These are phyloP conservation scores for Hetaerina americana DNA, from an alignment of 1,140 invertebrate genomes.

Conservation along the genomic window DNA sequence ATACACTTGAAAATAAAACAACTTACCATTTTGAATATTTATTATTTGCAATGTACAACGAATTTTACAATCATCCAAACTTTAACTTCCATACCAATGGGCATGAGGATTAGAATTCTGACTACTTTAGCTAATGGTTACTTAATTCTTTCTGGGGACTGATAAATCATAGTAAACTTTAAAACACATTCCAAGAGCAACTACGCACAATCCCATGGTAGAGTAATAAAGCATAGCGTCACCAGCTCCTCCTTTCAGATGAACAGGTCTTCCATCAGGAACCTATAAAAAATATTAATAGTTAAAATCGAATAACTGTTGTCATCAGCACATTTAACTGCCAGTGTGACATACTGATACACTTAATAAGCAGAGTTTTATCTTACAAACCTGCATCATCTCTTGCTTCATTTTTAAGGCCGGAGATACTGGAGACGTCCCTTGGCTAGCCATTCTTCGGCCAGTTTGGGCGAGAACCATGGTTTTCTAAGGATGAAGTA, in stretches of 20 bases:
- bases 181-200: conserved; percentile 28
- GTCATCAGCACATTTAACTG: not conserved
- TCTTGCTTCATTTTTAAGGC: not conserved
- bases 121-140: conserved; percentile 3
- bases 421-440: not conserved
- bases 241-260: conserved; percentile 40
- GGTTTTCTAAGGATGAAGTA: not conserved
- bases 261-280: conserved; percentile 42
- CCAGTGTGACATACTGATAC: too few species aligned
- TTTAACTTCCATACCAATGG: conserved; percentile 6
- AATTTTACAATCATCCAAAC: too few species aligned
- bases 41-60: conserved; percentile 6
- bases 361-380: too few species aligned
- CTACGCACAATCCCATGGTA: conserved; percentile 28
- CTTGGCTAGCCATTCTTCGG: not conserved
- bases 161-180: conserved; percentile 27
- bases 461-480: not conserved
- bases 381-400: not conserved
- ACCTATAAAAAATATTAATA: conserved; percentile 25
- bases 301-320: not conserved
- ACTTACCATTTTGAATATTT: conserved; percentile 12
- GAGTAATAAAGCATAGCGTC: conserved; percentile 39
- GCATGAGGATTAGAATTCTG: conserved; percentile 1
- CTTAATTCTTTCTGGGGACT: conserved; percentile 24
- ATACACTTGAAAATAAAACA: conserved; percentile 21